Percentiles rank a stretch among this genome's conserved stretches.
These are phyloP conservation scores for Seira ritae DNA, from an alignment of 2,888 invertebrate species.

Conservation along the genomic window DNA sequence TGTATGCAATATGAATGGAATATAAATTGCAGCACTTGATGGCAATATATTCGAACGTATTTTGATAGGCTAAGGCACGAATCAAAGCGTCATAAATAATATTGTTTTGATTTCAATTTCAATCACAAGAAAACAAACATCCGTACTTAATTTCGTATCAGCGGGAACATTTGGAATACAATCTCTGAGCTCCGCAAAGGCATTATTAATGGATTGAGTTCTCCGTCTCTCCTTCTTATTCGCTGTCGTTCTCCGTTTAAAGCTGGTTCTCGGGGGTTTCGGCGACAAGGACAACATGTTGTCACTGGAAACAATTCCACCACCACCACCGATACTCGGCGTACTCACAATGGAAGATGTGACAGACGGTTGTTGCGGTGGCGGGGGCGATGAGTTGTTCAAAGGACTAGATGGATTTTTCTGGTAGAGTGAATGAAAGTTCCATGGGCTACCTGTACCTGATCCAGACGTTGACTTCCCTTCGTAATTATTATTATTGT, in stretches of 20 bases:
- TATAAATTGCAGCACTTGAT: no score
- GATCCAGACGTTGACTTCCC: slow-evolving; percentile 37
- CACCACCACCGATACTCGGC: no score
- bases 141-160: slow-evolving; percentile 90
- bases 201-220: slow-evolving; percentile 96
- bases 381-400: slow-evolving; percentile 26
- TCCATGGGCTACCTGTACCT: slow-evolving; percentile 37
- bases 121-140: not conserved
- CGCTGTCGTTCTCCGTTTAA: slow-evolving; percentile 91
- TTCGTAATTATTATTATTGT: slow-evolving; percentile 16
- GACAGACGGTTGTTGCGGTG: not conserved
- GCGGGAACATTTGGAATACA: slow-evolving; percentile 97
- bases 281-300: slow-evolving; percentile 1
- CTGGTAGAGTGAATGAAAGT: slow-evolving; percentile 48
- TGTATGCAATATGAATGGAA: no score
- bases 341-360: no score
- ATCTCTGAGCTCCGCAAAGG: slow-evolving; percentile 92
- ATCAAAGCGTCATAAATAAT: no score
- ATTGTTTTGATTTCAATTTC: no score
- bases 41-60: no score
- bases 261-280: slow-evolving; percentile 73
- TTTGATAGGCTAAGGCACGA: no score
- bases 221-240: slow-evolving; percentile 95
- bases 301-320: no score
- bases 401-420: slow-evolving; percentile 48